A percentile compares a stretch with the other conserved stretches of the same genome.
Conservation (phyloP, 2,113 vertebrate genomes). For the Panurus biarmicus region DNA sequence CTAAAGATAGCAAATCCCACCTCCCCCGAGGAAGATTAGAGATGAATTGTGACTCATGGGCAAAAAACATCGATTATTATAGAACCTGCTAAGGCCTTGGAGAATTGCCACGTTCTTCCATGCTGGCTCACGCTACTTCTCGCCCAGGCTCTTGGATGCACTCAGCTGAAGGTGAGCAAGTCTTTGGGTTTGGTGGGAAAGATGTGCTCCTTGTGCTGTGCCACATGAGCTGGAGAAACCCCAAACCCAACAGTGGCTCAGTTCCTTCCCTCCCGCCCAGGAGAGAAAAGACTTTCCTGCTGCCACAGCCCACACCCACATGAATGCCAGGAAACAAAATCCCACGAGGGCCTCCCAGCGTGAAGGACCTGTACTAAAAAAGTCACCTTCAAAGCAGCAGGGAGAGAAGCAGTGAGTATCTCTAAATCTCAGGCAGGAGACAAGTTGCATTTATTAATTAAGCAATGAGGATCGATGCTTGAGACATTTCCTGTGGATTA, state of each 20-base stretch:
- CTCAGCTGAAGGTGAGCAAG: not conserved
- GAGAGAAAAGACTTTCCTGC: not conserved
- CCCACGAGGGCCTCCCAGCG: not conserved
- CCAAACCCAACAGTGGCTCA: not conserved
- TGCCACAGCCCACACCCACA: not conserved
- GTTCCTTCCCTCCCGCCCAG: not conserved
- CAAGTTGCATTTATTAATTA: slow-evolving; percentile 70
- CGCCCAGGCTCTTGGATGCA: not conserved
- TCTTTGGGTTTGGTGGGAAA: not conserved
- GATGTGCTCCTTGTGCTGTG: not conserved
- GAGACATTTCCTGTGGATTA: slow-evolving; percentile 76
- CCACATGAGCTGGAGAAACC: not conserved
- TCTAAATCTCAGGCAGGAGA: slow-evolving; percentile 51
- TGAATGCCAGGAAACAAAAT: slow-evolving; percentile 3
- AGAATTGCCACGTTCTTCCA: not conserved
- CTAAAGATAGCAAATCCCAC: slow-evolving; percentile 30
- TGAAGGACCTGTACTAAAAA: not conserved
- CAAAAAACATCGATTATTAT: not conserved
- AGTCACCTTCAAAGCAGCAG: slow-evolving; percentile 30
- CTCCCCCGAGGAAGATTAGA: not conserved
- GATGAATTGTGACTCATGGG: slow-evolving; percentile 29
- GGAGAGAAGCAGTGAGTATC: not conserved
- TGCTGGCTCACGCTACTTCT: not conserved
- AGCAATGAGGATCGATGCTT: slow-evolving; percentile 72
- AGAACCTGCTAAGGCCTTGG: not conserved